phyloP scores from a whole-genome alignment of 92 coral and sea anemone species.

The Siderastrea siderea region DNA sequence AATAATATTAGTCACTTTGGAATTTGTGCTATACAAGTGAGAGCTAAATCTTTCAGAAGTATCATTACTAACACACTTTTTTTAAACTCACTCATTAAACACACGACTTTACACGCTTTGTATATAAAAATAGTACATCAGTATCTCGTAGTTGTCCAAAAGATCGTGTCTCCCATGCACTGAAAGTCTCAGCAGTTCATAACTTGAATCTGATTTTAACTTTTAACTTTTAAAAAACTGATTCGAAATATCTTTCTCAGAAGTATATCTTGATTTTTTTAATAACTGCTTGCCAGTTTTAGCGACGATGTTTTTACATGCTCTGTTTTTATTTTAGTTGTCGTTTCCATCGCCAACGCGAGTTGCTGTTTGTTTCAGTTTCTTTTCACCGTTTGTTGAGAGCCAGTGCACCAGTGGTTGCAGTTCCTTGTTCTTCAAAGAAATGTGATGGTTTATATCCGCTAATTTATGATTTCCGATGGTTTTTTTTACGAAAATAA shows the following conservation, averaged over 20 bases:
- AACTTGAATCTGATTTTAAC: too few relatives aligned
- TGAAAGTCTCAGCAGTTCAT: too few relatives aligned
- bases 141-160: too few relatives aligned
- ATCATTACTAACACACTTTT: too few relatives aligned
- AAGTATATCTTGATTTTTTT: background rate
- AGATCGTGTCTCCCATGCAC: too few relatives aligned
- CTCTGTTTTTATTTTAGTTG: background rate
- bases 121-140: too few relatives aligned
- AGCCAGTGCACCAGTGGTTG: constrained; percentile 15
- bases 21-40: too few relatives aligned
- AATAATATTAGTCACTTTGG: too few relatives aligned
- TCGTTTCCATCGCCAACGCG: background rate
- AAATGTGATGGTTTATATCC: background rate
- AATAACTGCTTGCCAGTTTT: background rate
- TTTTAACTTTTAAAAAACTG: background rate
- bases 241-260: background rate
- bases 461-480: background rate
- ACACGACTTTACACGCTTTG: too few relatives aligned
- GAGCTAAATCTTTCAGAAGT: too few relatives aligned
- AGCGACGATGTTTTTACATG: background rate
- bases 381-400: background rate
- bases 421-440: constrained; percentile 15
- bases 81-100: too few relatives aligned
- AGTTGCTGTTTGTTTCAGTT: too few relatives aligned
- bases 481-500: background rate